Evolutionary conservation across 2,113 vertebrate genomes (phyloP).

Genomic region (Anarhynchus alexandrinus): DNA sequence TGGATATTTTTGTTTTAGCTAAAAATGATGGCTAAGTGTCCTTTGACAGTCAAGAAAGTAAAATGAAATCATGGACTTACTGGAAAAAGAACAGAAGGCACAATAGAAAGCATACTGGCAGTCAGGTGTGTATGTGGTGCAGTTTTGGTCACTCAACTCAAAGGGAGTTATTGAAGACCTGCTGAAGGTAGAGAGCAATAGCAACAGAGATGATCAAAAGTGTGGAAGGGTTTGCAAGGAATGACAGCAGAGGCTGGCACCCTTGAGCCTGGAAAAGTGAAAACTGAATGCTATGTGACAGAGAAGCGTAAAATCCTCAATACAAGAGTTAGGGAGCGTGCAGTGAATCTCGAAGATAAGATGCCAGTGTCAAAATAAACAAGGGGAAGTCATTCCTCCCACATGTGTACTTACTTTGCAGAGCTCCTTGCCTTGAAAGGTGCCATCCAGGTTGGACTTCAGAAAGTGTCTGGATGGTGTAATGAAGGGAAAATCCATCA

Average conservation of each 20-base stretch:
- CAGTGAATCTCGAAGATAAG: not conserved
- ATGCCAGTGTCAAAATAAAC: not conserved
- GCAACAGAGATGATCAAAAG: not conserved
- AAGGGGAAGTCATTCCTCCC: not conserved
- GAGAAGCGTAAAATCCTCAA: not conserved
- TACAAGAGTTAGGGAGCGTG: fast-evolving
- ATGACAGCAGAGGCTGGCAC: not conserved
- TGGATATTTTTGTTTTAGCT: not conserved
- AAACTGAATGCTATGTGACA: not conserved
- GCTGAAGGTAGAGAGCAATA: not conserved
- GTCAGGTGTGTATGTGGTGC: fast-evolving
- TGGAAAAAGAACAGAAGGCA: not conserved
- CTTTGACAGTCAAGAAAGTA: not conserved
- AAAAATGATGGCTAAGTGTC: not conserved
- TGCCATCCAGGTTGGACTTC: not conserved
- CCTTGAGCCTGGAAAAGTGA: not conserved
- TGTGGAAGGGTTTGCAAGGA: not conserved
- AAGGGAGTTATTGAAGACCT: not conserved
- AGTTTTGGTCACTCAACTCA: not conserved
- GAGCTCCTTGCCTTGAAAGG: not conserved
- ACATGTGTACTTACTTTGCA: not conserved
- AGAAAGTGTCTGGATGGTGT: not conserved
- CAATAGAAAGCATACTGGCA: not conserved
- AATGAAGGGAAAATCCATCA: not conserved
- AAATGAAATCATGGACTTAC: not conserved